Base-by-base conservation (phyloP, 2,797 vertebrate genomes). In the Acridotheres tristis region DNA sequence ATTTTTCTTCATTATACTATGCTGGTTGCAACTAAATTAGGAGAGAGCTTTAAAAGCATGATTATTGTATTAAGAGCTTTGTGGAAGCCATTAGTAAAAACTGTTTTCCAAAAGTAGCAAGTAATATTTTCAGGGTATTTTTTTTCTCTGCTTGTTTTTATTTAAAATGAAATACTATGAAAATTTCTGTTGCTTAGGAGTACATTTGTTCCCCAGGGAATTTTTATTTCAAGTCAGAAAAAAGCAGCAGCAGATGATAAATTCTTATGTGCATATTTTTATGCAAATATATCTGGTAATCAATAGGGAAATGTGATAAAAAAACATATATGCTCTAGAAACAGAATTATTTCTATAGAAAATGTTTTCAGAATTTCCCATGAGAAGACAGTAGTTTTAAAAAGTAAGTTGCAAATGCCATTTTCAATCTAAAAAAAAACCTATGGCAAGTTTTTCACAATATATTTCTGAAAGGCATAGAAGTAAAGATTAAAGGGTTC, bases 261-360 rank as follows among this genome's bases (percentile, higher is more conserved):
- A 94, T 43, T 93, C 88, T 88, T 91, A 73, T 85, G 82, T 78
- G 67, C 7, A 2, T 78, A 84, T 96, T 94, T 94, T 92, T 86
- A 94, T 94, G 94, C 80, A 94, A 94, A 93, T 90, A 54, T 51
- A 53, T 53, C 66, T 77, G 29, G 34, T 76, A 96, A 90, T 96
- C 95, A 94, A 94, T 88, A 71, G 82, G 85, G 71, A 88, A 93
- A 94, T 91, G 73, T 61, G 50, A 93, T 93, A 67, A 96, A 95
- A 94, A 93, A 85, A 0, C 15, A 96, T 96, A 91, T 78, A 91
- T 85, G 66, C 66, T 92, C 63, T 79, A 79, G 88, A 92, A 96
- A 93, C 74, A 81, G 76, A 93, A 90, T 90, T 79, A 93, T 81
- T 90, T 86, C 89, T 92, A 82, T 86, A 79, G 48, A 86, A 95